These are phyloP conservation scores for Psylliodes chrysocephalus DNA, from an alignment of 2,888 invertebrate species.

Conservation along the genomic window DNA sequence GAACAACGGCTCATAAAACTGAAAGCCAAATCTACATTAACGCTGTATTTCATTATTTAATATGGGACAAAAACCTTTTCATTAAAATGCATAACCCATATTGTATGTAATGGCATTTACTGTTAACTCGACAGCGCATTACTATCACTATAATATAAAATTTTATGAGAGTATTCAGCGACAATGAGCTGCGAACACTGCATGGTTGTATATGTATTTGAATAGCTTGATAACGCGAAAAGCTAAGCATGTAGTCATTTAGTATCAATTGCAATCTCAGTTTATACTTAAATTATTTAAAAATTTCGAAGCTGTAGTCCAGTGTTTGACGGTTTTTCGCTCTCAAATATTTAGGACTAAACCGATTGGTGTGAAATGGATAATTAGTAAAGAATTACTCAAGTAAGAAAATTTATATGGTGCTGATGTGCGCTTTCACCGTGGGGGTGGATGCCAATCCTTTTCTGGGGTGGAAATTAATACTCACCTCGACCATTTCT, in stretches of 20 bases:
- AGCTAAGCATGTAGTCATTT: neutral
- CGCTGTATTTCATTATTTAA: constrained; percentile 3
- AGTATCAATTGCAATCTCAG: too few relatives aligned
- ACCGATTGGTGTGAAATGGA: too few relatives aligned
- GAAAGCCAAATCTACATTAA: neutral
- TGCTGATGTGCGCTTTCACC: too few relatives aligned
- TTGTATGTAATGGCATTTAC: neutral
- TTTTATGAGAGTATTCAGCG: constrained; percentile 9
- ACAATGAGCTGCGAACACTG: constrained; percentile 6
- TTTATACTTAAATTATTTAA: too few relatives aligned
- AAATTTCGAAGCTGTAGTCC: too few relatives aligned
- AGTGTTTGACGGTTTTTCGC: too few relatives aligned
- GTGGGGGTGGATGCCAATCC: too few relatives aligned
- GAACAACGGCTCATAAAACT: neutral
- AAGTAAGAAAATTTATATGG: too few relatives aligned
- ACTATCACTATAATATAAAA: constrained; percentile 5
- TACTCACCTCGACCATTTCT: too few relatives aligned
- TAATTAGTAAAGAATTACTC: too few relatives aligned
- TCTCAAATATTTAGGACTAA: too few relatives aligned
- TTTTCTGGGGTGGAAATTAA: too few relatives aligned
- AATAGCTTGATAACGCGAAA: neutral
- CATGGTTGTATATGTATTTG: neutral
- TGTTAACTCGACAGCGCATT: constrained; percentile 16
- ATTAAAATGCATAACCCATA: constrained; percentile 17
- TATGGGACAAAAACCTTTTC: constrained; percentile 11